Conservation (phyloP, 2,113 vertebrate species). For the Prunella himalayana region DNA sequence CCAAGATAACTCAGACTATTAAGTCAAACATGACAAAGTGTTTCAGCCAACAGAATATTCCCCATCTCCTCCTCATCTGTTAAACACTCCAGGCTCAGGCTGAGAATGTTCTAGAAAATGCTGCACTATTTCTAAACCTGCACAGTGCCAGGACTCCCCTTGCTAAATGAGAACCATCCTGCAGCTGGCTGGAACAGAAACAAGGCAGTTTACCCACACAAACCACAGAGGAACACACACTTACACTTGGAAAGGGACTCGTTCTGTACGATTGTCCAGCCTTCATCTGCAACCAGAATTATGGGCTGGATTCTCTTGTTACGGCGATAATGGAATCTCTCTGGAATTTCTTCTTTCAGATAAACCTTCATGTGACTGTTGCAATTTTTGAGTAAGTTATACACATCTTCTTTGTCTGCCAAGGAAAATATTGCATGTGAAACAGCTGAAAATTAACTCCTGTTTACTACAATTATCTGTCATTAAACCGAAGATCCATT, state of each 20-base stretch:
- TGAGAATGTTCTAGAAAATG: background rate
- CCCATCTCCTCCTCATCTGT: background rate
- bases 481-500: background rate
- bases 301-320: slow-evolving; percentile 86
- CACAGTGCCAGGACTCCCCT: background rate
- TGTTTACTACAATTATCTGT: background rate
- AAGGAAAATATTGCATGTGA: background rate
- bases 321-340: slow-evolving; percentile 84
- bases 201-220: background rate
- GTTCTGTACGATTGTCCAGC: slow-evolving; percentile 87
- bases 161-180: background rate
- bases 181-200: background rate
- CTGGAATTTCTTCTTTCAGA: slow-evolving; percentile 85
- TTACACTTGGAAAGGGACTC: slow-evolving; percentile 76
- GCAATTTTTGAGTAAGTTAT: slow-evolving; percentile 78
- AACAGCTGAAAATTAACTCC: background rate
- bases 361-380: slow-evolving; percentile 81
- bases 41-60: background rate
- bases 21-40: background rate
- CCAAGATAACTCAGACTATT: background rate
- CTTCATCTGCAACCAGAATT: slow-evolving; percentile 90
- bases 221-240: background rate
- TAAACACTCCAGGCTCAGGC: background rate
- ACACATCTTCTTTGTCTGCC: slow-evolving; percentile 71
- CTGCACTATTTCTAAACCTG: background rate